Evolutionary conservation across 2,888 invertebrate species (phyloP), one percentile per base, ranked within the genome.

Genomic region (Lasioglossum lativentre): DNA sequence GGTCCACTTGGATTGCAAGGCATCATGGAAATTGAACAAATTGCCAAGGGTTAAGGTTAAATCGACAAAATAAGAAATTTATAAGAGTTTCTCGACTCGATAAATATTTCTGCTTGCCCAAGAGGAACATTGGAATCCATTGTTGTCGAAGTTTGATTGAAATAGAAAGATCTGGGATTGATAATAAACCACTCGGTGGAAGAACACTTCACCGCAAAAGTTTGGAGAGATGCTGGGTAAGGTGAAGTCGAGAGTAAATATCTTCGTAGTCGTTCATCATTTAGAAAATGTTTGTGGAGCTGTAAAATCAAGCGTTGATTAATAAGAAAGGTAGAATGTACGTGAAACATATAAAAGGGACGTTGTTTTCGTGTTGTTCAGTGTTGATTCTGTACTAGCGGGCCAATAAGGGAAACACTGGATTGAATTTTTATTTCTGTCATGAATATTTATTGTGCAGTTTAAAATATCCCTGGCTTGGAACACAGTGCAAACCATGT

Each of bases 371-470:
- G 16, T 4, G 14, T 27, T 14, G 27, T 27, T 16, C 59, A 63
- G 59, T 6, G 59, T 63, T 27, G 59, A 30, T 63, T 30, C n/a
- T 63, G 59, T 30, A 16, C 27, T 16, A 14, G 6, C 59, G 27
- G 0, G 27, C 12, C 27, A 63, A 63, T 63, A 30, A 27, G 27
- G 59, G 59, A 30, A 63, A 30, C 27, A 30, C 1, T 63, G 59
- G 16, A 30, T 63, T 63, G 59, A 14, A 63, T 63, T 63, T 63
- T 63, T 63, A 63, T 63, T 63, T 63, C n/a, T 27, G 59, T 63
- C 27, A 63, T 63, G 27, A 27, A 63, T 63, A 63, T 63, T 63
- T n/a, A 63, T 63, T 30, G 27, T 27, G 6, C 27, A 2, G 27
- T 27, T 63, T 14, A 27, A 63, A 27, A 30, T 6, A 27, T 63